These are phyloP conservation scores for Eulemur mongoz DNA, from an alignment of 2,797 vertebrate species.

Conservation along the genomic window DNA sequence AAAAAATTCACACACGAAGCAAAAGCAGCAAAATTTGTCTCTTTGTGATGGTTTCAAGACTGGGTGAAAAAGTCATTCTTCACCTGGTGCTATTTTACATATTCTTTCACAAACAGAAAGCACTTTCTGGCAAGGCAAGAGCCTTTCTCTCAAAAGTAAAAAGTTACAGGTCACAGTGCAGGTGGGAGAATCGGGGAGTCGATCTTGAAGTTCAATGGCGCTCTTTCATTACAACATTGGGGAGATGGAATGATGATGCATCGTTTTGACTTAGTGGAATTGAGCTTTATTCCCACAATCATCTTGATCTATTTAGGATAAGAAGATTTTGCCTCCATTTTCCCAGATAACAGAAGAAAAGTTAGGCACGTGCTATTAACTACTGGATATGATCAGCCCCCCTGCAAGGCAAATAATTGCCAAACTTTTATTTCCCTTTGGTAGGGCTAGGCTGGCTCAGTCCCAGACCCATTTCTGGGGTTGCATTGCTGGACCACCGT, in stretches of 20 bases:
- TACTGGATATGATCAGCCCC: neutral
- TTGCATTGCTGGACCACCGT: neutral
- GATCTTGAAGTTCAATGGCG: neutral
- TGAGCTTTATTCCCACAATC: neutral
- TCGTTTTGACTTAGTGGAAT: neutral
- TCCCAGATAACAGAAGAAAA: neutral
- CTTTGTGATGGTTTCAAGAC: slow-evolving; percentile 76
- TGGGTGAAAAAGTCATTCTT: slow-evolving; percentile 76
- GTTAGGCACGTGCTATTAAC: neutral
- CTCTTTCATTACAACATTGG: neutral
- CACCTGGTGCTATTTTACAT: slow-evolving; percentile 79
- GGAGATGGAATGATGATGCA: neutral
- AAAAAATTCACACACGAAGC: slow-evolving; percentile 52
- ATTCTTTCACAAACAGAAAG: slow-evolving; percentile 71
- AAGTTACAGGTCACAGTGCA: slow-evolving; percentile 61
- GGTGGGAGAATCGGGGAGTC: slow-evolving; percentile 56
- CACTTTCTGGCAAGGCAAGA: slow-evolving; percentile 61
- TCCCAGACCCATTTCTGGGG: neutral
- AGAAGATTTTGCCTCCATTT: neutral
- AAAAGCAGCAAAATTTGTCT: slow-evolving; percentile 77
- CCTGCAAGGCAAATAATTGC: neutral
- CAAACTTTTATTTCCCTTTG: neutral
- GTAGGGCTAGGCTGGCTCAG: neutral
- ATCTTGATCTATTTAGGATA: neutral
- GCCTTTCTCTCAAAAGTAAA: slow-evolving; percentile 54